Base-by-base conservation (phyloP, 2,797 vertebrate genomes). In the Schizopygopsis pylzovi region DNA sequence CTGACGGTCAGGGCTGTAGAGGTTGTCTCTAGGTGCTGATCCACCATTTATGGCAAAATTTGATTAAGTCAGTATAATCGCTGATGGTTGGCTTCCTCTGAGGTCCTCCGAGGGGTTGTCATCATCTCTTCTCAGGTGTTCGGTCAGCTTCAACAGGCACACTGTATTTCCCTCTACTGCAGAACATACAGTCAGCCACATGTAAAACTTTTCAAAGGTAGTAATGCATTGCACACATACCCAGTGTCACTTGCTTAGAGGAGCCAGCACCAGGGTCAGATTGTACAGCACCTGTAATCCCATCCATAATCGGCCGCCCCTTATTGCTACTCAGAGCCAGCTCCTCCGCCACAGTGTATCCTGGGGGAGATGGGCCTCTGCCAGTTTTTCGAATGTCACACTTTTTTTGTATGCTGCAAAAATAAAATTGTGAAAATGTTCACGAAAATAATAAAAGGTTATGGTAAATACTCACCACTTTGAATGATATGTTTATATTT, bases 191-290 rank as follows among this genome's bases (percentile, higher is more conserved):
- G 68, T 71, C 67, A 37, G 10, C 11, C 25, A 37, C 8, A 15
- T 37, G 25, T 37, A 67, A 67, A 13, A 67, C 28, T 56, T 22
- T 3, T 22, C 45, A 73, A 45, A 73, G 22, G 37, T 71, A 47
- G 18, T 75, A 75, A 47, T 16, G 43, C 43, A 11, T 75, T 75
- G 41, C 28, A 33, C 28, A 33, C 28, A 33, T 33, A 33, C 28
- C 28, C 28, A 33, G 28, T 33, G 2, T 33, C 6, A 75, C 37
- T 39, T 39, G 37, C 4, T 75, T 25, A 75, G 72, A 52, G 73
- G 54, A 37, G 52, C 63, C 49, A 37, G 54, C 54, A 22, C 54
- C 54, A 56, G 86, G 67, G 52, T 84, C 82, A 52, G 86, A 84
- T 6, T 45, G 45, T 45, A 2, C 73, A 33, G 15, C 77, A 16